Percentiles rank a stretch among this genome's conserved stretches.
Evolutionary conservation across 2,113 vertebrate species (phyloP).

Genomic region (Cacatua alba): DNA sequence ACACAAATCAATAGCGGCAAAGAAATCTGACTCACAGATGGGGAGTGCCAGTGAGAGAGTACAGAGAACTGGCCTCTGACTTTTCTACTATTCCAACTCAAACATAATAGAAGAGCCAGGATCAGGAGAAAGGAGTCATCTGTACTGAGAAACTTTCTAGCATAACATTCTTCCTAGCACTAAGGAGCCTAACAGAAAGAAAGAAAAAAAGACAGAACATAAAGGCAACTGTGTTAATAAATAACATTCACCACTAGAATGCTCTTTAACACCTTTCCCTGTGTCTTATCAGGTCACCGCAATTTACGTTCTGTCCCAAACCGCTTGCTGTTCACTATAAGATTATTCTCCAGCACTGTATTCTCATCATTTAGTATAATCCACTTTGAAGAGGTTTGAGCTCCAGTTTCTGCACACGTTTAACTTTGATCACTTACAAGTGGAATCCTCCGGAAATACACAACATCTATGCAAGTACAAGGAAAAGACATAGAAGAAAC

Average conservation of each 20-base stretch:
- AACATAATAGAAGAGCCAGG: not conserved
- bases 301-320: not conserved
- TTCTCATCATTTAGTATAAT: constrained; percentile 50
- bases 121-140: not conserved
- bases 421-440: constrained; percentile 62
- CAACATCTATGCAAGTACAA: constrained; percentile 44
- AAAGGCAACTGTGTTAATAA: not conserved
- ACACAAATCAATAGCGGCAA: not conserved
- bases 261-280: not conserved
- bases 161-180: not conserved
- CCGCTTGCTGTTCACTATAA: not conserved
- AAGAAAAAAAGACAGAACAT: not conserved
- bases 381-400: constrained; percentile 60
- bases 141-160: not conserved
- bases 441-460: constrained; percentile 49
- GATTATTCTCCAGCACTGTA: constrained; percentile 11
- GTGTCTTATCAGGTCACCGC: not conserved
- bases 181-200: not conserved
- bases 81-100: not conserved
- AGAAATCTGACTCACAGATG: not conserved
- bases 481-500: constrained; percentile 48
- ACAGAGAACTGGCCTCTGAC: not conserved
- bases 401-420: constrained; percentile 20
- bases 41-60: not conserved
- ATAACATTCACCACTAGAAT: not conserved